Evolutionary conservation across 2,797 vertebrate genomes (phyloP), one percentile per base, ranked within the genome.

Genomic region (Thunnus albacares): DNA sequence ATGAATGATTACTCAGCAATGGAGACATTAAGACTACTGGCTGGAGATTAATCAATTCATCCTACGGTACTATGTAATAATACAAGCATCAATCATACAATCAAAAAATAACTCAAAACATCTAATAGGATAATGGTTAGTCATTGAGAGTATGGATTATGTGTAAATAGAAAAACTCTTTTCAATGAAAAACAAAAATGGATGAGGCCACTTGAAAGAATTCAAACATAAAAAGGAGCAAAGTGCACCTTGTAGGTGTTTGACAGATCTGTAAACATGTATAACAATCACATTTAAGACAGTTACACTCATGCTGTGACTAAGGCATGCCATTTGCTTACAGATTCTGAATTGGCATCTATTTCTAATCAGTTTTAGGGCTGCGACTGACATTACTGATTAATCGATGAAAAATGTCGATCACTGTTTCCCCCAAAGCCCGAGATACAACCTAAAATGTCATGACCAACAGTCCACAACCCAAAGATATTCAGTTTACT

Each of bases 251-350:
- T 88, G 87, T 84, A 86, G 71, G 67, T 87, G 89, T 92, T 94
- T 94, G 93, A 94, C 94, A 93, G 92, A 92, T 86, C 77, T 67
- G 60, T 75, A 72, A 61, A 67, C 43, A 72, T n/a, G 35, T 52
- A 18, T 5, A 47, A 5, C 4, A 6, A 43, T 52, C 28, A 47
- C 45, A 49, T 65, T 38, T 20, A 62, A 24, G 2, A 55, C n/a
- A 10, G 58, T 3, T 57, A 3, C 38, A 30, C 60, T 51, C 15
- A 58, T 47, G 26, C 4, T 41, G 12, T 12, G 4, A 38, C 9
- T 17, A 26, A 1, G 1, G 8, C 6, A 71, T 52, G 35, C 4
- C 1, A 17, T 58, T 55, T 66, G 18, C 18, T 38, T 59, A 60
- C 30, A 35, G 6, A 20, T 3, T 30, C 1, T 0, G 38, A 18